Conservation (phyloP, 2,797 vertebrate genomes). For the Eptatretus atami region DNA sequence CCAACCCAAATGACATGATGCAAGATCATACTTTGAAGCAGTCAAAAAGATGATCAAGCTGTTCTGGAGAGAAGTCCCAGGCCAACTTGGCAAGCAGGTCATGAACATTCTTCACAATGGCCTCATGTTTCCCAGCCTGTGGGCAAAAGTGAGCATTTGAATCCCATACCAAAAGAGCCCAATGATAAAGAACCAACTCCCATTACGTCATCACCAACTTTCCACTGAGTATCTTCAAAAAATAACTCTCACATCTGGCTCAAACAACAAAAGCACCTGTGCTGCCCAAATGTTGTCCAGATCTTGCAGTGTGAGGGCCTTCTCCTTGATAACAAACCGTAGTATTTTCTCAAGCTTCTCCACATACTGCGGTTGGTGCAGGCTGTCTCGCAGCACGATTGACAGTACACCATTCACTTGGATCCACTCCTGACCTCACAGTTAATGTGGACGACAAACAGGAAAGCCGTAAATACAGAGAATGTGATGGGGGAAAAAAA, state of each 20-base stretch:
- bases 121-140: slow-evolving; percentile 93
- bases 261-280: slow-evolving; percentile 26
- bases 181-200: background rate
- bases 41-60: slow-evolving; percentile 94
- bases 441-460: background rate
- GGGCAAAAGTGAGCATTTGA: slow-evolving; percentile 7
- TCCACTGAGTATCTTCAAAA: too few species aligned
- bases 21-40: slow-evolving; percentile 57
- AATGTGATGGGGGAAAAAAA: too few species aligned
- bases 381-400: slow-evolving; percentile 81
- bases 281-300: slow-evolving; percentile 99
- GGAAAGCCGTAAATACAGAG: background rate
- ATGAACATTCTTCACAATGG: slow-evolving; percentile 96
- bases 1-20: background rate
- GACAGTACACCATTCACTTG: slow-evolving; percentile 97
- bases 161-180: background rate
- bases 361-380: slow-evolving; percentile 94
- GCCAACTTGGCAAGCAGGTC: slow-evolving; percentile 88
- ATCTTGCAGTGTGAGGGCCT: slow-evolving; percentile 88
- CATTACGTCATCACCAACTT: background rate
- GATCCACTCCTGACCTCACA: slow-evolving; percentile 63
- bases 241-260: too few species aligned
- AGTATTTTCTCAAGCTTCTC: slow-evolving; percentile 98
- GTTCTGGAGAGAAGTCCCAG: slow-evolving; percentile 97
- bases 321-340: slow-evolving; percentile 96